Evolutionary conservation across 2,888 invertebrate species (phyloP).

Genomic region (Cosmia pyralina): DNA sequence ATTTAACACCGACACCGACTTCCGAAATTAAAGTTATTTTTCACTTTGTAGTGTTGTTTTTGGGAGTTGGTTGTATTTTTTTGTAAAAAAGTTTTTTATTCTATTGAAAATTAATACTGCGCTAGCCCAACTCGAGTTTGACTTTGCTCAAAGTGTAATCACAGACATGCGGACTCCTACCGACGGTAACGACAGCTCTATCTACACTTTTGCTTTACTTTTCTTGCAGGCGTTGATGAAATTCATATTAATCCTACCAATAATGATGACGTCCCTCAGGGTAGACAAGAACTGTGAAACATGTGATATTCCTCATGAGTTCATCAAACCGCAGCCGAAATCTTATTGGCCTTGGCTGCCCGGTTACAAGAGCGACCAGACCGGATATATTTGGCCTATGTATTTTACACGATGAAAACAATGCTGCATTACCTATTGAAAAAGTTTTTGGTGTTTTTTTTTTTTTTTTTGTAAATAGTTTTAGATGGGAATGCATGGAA

Average conservation of each 20-base stretch:
- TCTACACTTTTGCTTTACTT: neutral
- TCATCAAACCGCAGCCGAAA: constrained; percentile 23
- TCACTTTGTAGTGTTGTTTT: too few relatives aligned
- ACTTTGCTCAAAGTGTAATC: neutral
- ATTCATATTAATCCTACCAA: constrained; percentile 36
- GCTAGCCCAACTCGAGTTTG: neutral
- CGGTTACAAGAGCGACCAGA: constrained; percentile 72
- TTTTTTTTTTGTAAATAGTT: neutral
- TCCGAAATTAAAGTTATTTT: too few relatives aligned
- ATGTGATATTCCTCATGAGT: constrained; percentile 46
- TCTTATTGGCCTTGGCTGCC: constrained; percentile 79
- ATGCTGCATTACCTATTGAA: neutral
- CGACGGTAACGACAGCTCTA: neutral
- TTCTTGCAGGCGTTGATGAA: constrained; percentile 40
- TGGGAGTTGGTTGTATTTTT: too few relatives aligned
- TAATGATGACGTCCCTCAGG: constrained; percentile 24
- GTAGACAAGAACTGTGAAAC: constrained; percentile 46
- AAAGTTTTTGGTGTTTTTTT: too few relatives aligned
- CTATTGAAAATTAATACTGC: neutral
- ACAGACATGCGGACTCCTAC: neutral
- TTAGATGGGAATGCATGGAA: too few relatives aligned
- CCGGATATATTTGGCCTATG: constrained; percentile 70
- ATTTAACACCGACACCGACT: too few relatives aligned
- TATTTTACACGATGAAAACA: constrained; percentile 7
- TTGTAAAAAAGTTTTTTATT: too few relatives aligned